Conservation (phyloP, 2,888 invertebrate species). For the Macrophya annulata region DNA sequence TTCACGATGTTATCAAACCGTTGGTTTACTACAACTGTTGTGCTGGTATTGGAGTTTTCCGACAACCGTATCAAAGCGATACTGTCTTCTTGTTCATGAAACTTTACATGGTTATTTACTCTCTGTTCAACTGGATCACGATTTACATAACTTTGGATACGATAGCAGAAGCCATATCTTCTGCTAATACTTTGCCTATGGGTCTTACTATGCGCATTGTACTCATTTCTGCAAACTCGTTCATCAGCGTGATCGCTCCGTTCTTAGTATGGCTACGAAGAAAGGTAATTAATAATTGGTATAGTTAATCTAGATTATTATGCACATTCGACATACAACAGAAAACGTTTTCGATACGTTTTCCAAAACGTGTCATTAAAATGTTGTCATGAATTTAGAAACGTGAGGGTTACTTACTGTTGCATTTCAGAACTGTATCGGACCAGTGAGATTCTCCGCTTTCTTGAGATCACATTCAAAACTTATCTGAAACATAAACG, state of each 20-base stretch:
- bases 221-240: conserved; percentile 10
- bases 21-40: background rate
- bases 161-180: background rate
- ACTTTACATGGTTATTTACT: background rate
- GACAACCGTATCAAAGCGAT: background rate
- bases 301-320: background rate
- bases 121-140: background rate
- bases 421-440: background rate
- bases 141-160: background rate
- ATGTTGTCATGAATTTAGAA: background rate
- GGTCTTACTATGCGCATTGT: background rate
- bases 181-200: background rate
- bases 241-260: background rate
- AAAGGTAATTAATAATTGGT: background rate
- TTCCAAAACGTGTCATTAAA: background rate
- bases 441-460: background rate
- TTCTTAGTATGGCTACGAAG: background rate
- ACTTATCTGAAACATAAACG: background rate
- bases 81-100: background rate
- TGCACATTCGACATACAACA: background rate
- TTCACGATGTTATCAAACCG: background rate
- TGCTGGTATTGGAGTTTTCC: background rate
- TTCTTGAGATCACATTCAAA: background rate
- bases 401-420: background rate
- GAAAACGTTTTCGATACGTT: background rate